Conservation (phyloP, 2,888 invertebrate species). For the Timema podura region DNA sequence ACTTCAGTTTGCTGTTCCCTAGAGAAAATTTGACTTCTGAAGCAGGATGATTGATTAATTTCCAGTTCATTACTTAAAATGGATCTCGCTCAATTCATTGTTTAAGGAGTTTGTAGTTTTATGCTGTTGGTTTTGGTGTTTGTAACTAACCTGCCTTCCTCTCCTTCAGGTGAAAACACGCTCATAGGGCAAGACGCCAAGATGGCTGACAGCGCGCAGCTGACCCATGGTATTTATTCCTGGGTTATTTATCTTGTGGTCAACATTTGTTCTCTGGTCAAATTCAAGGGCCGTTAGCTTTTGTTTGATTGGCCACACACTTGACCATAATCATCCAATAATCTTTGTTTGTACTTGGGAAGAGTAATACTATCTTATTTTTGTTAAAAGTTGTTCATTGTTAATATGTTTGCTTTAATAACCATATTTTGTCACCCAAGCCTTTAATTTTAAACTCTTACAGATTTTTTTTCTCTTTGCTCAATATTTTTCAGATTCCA, state of each 20-base stretch:
- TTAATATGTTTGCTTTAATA: constrained; percentile 30
- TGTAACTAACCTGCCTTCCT: constrained; percentile 52
- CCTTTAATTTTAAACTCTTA: constrained; percentile 33
- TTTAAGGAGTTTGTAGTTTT: no score
- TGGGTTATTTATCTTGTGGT: constrained; percentile 44
- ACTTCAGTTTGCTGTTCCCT: constrained; percentile 25
- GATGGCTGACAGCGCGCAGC: constrained; percentile 33
- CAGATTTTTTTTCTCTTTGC: constrained; percentile 35
- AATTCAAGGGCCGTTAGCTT: constrained; percentile 32
- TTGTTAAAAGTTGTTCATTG: constrained; percentile 28
- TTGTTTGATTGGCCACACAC: constrained; percentile 32
- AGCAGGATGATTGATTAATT: neutral
- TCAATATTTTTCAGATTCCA: constrained; percentile 39
- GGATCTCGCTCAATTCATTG: no score
- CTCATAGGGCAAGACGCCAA: constrained; percentile 32
- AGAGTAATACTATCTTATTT: constrained; percentile 29
- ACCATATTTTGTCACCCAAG: constrained; percentile 33
- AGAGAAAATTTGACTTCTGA: constrained; percentile 26
- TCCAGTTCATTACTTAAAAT: constrained; percentile 10
- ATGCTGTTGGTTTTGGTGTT: constrained; percentile 13
- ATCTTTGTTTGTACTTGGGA: constrained; percentile 25
- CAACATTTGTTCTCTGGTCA: constrained; percentile 44
- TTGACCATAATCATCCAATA: constrained; percentile 30
- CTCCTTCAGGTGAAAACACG: constrained; percentile 49
- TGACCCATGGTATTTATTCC: constrained; percentile 54